Evolutionary conservation across 2,113 vertebrate species (phyloP).

Genomic region (pig (Sus scrofa)): T2T-Sscrofa CM000830.6:64081001-64081500

Average conservation of each 20-base stretch:
- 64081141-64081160: slow-evolving; percentile 25
- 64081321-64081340: slow-evolving; percentile 10
- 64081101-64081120: background rate
- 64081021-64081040: background rate
- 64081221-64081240: slow-evolving; percentile 54
- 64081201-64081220: slow-evolving; percentile 45
- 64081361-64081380: background rate
- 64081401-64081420: background rate
- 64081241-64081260: slow-evolving; percentile 47
- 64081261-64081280: background rate
- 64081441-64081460: background rate
- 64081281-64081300: slow-evolving; percentile 26
- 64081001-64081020: background rate
- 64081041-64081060: background rate
- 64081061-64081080: background rate
- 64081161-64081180: slow-evolving; percentile 23
- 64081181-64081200: slow-evolving; percentile 46
- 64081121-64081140: slow-evolving; percentile 47
- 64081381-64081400: background rate
- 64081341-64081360: background rate
- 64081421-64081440: background rate
- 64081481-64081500: background rate
- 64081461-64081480: slow-evolving; percentile 42
- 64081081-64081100: background rate
- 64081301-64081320: slow-evolving; percentile 7